Conservation (phyloP, 2,113 vertebrate species). For the Patagioenas fasciata region DNA sequence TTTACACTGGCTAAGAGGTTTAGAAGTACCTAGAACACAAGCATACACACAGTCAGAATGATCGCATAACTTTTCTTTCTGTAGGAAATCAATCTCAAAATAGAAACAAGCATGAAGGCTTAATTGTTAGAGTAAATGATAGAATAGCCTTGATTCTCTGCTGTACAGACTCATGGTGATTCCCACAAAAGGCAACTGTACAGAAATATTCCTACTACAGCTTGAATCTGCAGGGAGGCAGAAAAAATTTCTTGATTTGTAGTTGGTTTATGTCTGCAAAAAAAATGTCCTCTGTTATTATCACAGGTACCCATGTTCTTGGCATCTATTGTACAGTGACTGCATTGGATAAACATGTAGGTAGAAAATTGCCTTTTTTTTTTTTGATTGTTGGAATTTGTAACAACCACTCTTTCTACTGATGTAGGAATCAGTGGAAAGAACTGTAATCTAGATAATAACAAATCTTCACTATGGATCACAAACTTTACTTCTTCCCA, state of each 20-base stretch:
- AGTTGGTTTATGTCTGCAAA: not conserved
- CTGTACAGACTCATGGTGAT: not conserved
- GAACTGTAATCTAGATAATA: not conserved
- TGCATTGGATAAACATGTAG: not conserved
- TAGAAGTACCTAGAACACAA: not conserved
- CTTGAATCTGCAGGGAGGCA: not conserved
- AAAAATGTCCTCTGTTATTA: not conserved
- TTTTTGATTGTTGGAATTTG: not conserved
- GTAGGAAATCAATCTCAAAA: not conserved
- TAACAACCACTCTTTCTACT: not conserved
- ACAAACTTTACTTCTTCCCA: not conserved
- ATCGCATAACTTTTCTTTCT: not conserved
- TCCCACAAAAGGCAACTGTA: rapidly evolving
- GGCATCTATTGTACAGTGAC: not conserved
- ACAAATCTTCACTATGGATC: not conserved
- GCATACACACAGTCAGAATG: not conserved
- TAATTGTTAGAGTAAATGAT: not conserved
- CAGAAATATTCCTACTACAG: not conserved
- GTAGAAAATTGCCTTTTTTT: not conserved
- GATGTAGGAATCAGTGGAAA: not conserved
- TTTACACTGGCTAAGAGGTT: not conserved
- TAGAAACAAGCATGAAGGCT: not conserved
- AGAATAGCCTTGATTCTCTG: not conserved
- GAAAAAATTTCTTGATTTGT: not conserved
- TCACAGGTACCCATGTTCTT: not conserved